phyloP scores from a whole-genome alignment of 2,888 invertebrate species.

The Chrysotoxum bicinctum region DNA sequence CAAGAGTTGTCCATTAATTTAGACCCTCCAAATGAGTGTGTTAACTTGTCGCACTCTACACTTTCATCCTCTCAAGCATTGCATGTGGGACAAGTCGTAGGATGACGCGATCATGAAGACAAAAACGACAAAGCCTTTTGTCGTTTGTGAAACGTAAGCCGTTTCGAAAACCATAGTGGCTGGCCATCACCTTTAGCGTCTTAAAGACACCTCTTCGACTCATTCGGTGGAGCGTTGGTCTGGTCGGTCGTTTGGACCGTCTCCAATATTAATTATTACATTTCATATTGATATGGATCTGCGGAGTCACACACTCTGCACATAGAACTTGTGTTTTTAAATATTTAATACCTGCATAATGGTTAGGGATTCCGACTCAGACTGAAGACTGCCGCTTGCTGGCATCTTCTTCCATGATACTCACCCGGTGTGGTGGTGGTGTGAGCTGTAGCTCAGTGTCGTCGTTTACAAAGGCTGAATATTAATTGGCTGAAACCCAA shows the following conservation, averaged over 20 bases:
- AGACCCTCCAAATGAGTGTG: slow-evolving; percentile 65
- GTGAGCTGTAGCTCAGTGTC: slow-evolving; percentile 39
- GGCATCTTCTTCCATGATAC: slow-evolving; percentile 14
- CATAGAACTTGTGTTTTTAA: slow-evolving; percentile 43
- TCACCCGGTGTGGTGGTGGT: background rate
- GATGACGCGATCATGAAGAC: slow-evolving; percentile 26
- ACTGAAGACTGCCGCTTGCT: slow-evolving; percentile 25
- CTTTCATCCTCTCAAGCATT: slow-evolving; percentile 13
- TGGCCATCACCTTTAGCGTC: slow-evolving; percentile 66
- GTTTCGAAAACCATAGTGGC: slow-evolving; percentile 63
- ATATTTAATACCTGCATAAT: slow-evolving; percentile 41
- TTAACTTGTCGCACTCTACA: slow-evolving; percentile 68
- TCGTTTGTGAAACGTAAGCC: slow-evolving; percentile 61
- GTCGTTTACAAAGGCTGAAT: slow-evolving; percentile 69
- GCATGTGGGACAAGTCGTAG: background rate
- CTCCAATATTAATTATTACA: slow-evolving; percentile 72
- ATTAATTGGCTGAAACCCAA: slow-evolving; percentile 73
- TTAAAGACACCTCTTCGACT: slow-evolving; percentile 66
- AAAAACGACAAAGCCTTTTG: slow-evolving; percentile 39
- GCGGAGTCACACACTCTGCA: slow-evolving; percentile 49
- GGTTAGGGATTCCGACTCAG: slow-evolving; percentile 11
- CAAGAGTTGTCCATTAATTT: slow-evolving; percentile 63
- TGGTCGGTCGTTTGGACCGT: slow-evolving; percentile 35
- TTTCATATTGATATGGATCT: slow-evolving; percentile 69
- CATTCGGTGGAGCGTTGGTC: background rate